These are phyloP conservation scores for Dromococcyx pavoninus DNA, from an alignment of 2,797 vertebrate genomes.

Conservation along the genomic window DNA sequence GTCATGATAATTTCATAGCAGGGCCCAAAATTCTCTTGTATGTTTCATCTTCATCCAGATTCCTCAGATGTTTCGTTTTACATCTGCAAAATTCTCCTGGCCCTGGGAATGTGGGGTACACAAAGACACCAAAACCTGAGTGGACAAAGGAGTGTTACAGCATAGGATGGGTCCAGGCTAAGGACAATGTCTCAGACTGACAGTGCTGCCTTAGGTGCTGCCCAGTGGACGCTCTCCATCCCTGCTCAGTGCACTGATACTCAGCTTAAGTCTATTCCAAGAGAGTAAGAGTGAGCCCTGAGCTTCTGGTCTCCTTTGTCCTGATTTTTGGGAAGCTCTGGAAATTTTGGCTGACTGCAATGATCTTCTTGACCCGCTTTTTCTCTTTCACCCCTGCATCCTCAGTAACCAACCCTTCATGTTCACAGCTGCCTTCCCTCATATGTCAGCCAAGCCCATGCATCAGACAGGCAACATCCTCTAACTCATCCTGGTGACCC, in stretches of 20 bases:
- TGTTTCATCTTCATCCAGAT: neutral
- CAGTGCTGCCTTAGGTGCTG: neutral
- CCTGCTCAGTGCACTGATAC: neutral
- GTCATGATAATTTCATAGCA: neutral
- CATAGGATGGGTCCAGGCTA: neutral
- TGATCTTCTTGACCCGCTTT: neutral
- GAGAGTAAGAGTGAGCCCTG: neutral
- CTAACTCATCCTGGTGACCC: neutral
- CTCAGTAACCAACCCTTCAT: neutral
- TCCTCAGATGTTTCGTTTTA: neutral
- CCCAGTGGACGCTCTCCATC: neutral
- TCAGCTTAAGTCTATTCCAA: neutral
- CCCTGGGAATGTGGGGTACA: neutral
- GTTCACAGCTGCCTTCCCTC: neutral
- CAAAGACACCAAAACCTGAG: neutral
- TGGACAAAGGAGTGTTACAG: neutral
- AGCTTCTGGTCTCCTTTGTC: neutral
- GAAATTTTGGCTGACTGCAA: neutral
- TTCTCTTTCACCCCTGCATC: neutral
- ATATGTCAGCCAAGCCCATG: neutral
- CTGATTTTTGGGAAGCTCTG: neutral
- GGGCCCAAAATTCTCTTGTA: neutral
- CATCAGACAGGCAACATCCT: neutral
- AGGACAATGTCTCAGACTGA: fast-evolving
- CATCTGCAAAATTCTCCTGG: neutral